Conservation (phyloP, 1,140 invertebrate species). For the Drosophila nigrodunni region DNA sequence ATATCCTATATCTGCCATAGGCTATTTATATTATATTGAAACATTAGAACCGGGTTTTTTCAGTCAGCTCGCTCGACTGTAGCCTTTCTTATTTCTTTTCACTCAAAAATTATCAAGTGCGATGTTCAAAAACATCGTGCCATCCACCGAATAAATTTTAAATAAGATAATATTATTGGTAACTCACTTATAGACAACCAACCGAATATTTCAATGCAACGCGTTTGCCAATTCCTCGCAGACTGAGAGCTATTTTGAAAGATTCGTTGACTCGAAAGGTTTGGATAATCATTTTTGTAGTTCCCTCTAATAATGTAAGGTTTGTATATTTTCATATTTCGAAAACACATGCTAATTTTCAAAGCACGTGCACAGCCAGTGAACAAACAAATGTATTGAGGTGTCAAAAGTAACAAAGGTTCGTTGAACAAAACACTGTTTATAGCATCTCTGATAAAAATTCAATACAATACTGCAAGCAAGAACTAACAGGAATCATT, state of each 20-base stretch:
- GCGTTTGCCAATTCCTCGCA: neutral
- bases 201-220: neutral
- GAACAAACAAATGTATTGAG: conserved; percentile 41
- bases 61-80: too few relatives aligned
- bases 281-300: neutral
- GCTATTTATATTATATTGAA: too few relatives aligned
- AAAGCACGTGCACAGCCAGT: conserved; percentile 27
- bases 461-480: neutral
- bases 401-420: conserved; percentile 27
- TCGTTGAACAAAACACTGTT: neutral
- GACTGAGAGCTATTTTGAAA: conserved; percentile 10
- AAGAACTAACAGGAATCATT: too few relatives aligned
- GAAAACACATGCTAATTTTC: conserved; percentile 55
- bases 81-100: too few relatives aligned
- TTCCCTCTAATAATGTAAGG: neutral
- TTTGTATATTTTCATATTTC: neutral
- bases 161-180: neutral
- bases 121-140: too few relatives aligned
- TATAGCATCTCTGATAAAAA: neutral
- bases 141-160: too few relatives aligned
- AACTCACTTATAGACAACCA: neutral
- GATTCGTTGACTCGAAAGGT: neutral
- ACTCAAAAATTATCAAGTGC: too few relatives aligned
- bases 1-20: too few relatives aligned
- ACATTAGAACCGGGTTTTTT: too few relatives aligned